Conservation (phyloP, 2,888 invertebrate genomes). For the Phengaris arion region DNA sequence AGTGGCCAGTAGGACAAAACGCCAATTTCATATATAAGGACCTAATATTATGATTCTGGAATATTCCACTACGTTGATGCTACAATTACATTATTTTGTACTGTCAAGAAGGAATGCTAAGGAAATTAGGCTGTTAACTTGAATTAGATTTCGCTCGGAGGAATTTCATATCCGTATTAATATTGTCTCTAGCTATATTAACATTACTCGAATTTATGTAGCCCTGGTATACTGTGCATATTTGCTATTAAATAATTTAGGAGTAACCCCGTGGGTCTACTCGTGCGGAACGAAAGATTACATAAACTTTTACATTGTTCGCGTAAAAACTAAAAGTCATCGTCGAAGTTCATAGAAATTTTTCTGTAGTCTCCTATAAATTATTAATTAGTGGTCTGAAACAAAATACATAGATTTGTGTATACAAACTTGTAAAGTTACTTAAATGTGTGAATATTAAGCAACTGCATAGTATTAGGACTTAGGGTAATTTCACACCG, state of each 20-base stretch:
- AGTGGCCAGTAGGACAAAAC: too few relatives aligned
- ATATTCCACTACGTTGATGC: neutral
- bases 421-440: too few relatives aligned
- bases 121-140: slow-evolving; percentile 31
- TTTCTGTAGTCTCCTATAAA: neutral
- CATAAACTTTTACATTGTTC: neutral
- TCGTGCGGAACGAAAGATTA: neutral
- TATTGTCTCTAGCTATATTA: slow-evolving; percentile 26
- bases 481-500: too few relatives aligned
- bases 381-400: too few relatives aligned
- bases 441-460: too few relatives aligned
- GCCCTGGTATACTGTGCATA: neutral
- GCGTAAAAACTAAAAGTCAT: neutral
- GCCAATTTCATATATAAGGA: too few relatives aligned
- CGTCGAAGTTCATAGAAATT: neutral
- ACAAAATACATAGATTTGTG: too few relatives aligned
- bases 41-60: neutral
- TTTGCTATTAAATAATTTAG: slow-evolving; percentile 3
- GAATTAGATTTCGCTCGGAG: slow-evolving; percentile 28
- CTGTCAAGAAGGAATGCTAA: slow-evolving; percentile 34
- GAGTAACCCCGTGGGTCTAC: neutral
- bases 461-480: too few relatives aligned
- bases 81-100: slow-evolving; percentile 33
- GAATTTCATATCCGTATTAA: slow-evolving; percentile 28
- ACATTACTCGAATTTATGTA: slow-evolving; percentile 1